Percentiles rank a stretch among this genome's conserved stretches.
These are phyloP conservation scores for Berghia stephanieae DNA, from an alignment of 1,140 invertebrate genomes.

Conservation along the genomic window DNA sequence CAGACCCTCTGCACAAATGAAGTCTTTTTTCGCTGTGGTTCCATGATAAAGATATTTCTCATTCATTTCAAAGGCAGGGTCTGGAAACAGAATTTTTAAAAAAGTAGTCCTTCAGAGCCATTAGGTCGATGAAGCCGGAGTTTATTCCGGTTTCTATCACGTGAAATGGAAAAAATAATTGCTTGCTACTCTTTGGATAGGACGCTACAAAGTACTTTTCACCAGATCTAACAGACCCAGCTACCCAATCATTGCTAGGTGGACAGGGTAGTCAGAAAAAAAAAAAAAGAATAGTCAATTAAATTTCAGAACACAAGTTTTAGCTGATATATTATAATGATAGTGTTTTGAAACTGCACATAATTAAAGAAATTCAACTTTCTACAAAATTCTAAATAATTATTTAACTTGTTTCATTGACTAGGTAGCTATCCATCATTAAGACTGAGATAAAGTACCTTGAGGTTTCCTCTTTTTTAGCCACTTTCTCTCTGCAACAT, in stretches of 20 bases:
- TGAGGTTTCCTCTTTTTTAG: conserved; percentile 33
- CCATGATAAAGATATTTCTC: conserved; percentile 56
- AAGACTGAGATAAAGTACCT: too few species aligned
- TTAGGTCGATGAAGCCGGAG: too few species aligned
- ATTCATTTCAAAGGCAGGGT: conserved; percentile 48
- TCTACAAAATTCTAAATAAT: neutral
- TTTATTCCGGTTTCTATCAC: too few species aligned
- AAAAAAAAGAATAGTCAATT: neutral
- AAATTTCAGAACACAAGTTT: neutral
- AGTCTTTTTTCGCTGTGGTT: conserved; percentile 43
- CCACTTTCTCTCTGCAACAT: conserved; percentile 46
- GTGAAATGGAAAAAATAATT: too few species aligned
- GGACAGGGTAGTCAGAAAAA: too few species aligned
- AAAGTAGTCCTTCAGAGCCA: too few species aligned
- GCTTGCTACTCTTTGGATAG: too few species aligned
- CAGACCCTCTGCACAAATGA: conserved; percentile 56
- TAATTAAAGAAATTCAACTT: neutral
- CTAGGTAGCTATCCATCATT: too few species aligned
- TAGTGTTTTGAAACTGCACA: neutral
- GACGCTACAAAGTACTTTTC: too few species aligned
- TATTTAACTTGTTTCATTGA: too few species aligned
- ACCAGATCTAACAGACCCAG: too few species aligned
- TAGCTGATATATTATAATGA: neutral
- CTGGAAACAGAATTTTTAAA: conserved; percentile 19
- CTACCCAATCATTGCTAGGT: too few species aligned